Base-by-base conservation (phyloP, 1,140 invertebrate genomes). In the Drosophila orena region DNA sequence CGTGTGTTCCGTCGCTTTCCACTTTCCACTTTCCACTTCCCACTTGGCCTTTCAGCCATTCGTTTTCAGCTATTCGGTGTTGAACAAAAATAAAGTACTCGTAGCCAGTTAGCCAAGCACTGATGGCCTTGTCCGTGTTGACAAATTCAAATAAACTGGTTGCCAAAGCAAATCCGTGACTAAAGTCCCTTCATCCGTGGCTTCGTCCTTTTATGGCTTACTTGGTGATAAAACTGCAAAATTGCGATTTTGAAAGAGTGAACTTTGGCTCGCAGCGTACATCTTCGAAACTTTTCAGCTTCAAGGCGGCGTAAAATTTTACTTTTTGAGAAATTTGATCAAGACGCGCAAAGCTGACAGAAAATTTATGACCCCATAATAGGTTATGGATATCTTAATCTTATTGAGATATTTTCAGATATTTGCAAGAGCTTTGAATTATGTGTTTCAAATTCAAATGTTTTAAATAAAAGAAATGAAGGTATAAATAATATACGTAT, bases 71-170 rank as follows among this genome's bases (percentile, higher is more conserved):
- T 56, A 58, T 85, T 30, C 43, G 60, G 58, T 64, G 73, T 68
- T 55, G 38, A 60, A 52, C 43, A 47, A 27, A 40, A 15, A 70
- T 60, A 56, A 59, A 76, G 64, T 66, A 60, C 24, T 75, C 49
- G 35, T 44, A 75, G 65, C 46, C 65, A 77, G 62, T 68, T 68
- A 72, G 65, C 78, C 42, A 20, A 20, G 35, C 50, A 70, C 65
- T 68, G 62, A 72, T 64, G 71, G 65, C 78, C 72, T 77, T 59
- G 50, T 38, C 17, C 53, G 58, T 44, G 57, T 81, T 74, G 72
- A 81, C 74, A 62, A 76, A 73, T 62, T 73, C 37, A 59, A 79
- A 58, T 84, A 72, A 61, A 75, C 58, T 20, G 43, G 43, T 34
- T 30, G 53, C 30, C 34, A 42, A 38, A n/a, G 50, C 35, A 49